Evolutionary conservation across 2,888 invertebrate genomes (phyloP).

Genomic region (Margaritifera margaritifera): DNA sequence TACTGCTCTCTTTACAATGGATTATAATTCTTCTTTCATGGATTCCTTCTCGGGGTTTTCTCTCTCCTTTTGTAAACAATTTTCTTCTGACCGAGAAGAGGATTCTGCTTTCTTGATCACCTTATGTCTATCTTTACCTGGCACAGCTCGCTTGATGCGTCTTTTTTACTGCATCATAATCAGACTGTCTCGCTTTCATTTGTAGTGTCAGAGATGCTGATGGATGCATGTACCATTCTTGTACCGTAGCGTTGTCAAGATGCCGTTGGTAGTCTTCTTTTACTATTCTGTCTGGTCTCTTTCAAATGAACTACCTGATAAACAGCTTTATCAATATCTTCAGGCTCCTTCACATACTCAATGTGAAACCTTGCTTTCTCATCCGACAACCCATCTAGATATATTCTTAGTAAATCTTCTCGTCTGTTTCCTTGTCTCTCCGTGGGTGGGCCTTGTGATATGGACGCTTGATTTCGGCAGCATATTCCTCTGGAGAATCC

Average conservation of each 20-base stretch:
- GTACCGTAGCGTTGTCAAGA: too few relatives aligned
- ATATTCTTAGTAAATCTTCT: conserved; percentile 23
- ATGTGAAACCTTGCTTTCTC: too few relatives aligned
- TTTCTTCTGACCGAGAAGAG: too few relatives aligned
- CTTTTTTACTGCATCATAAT: too few relatives aligned
- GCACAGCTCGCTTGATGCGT: conserved; percentile 1
- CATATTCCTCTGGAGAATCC: conserved; percentile 16
- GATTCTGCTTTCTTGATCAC: too few relatives aligned
- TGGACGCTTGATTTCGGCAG: conserved; percentile 18
- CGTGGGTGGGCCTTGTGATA: conserved; percentile 17
- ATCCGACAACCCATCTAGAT: conserved; percentile 21
- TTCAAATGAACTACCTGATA: conserved; percentile 13
- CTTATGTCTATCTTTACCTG: conserved; percentile 7
- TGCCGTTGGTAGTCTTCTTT: too few relatives aligned
- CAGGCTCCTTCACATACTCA: too few relatives aligned
- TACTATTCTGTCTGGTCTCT: conserved; percentile 18
- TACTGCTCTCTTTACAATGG: too few relatives aligned
- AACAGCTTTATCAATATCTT: too few relatives aligned
- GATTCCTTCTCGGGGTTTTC: too few relatives aligned
- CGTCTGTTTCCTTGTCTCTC: conserved; percentile 16
- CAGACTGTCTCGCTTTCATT: not conserved
- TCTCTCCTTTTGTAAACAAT: too few relatives aligned
- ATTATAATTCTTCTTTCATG: not conserved
- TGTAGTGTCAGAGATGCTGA: not conserved
- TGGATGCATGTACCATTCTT: too few relatives aligned